Evolutionary conservation across 2,797 vertebrate species (phyloP), one percentile per base, ranked within the genome.

Genomic region (Pseudomugil gertrudae): DNA sequence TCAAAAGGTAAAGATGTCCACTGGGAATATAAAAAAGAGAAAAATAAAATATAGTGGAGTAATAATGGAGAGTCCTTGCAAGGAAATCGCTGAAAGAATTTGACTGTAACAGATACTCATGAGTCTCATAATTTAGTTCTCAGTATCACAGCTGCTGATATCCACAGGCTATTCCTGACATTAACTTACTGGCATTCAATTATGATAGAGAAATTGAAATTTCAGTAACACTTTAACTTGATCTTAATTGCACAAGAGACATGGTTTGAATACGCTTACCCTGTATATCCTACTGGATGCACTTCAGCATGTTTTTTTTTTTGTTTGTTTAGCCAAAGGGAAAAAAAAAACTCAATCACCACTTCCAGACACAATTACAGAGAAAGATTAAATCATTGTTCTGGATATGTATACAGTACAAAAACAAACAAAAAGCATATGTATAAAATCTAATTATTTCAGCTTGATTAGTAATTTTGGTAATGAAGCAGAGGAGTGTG

Each of bases 141-240:
- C 30, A 45, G 27, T 60, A 54, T 74, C 62, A 57, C 51, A 57
- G 47, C 36, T 66, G 59, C 51, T 48, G n/a, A 60, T 78, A 62
- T 81, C 84, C 66, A 65, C 47, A 60, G 78, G 79, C 78, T 51
- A 55, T 54, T 36, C 45, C 32, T 84, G 76, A 78, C 74, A 79
- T 85, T 83, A 76, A 36, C 51, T 63, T 52, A 35, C 29, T 30
- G 3, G 23, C 58, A 45, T 63, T 66, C 56, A 76, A 76, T 79
- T 66, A 78, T 62, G 38, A 57, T 29, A 21, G 27, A 66, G 56
- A 79, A 80, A 82, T 55, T 66, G 45, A 65, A 70, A 69, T 63
- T 70, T 78, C 52, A 52, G 32, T 24, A 55, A 66, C 17, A 54
- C 29, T 30, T 66, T 29, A 65, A 69, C 33, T 50, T 33, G 3